Conservation (phyloP, 2,113 vertebrate species). For the Burhinus bistriatus region DNA sequence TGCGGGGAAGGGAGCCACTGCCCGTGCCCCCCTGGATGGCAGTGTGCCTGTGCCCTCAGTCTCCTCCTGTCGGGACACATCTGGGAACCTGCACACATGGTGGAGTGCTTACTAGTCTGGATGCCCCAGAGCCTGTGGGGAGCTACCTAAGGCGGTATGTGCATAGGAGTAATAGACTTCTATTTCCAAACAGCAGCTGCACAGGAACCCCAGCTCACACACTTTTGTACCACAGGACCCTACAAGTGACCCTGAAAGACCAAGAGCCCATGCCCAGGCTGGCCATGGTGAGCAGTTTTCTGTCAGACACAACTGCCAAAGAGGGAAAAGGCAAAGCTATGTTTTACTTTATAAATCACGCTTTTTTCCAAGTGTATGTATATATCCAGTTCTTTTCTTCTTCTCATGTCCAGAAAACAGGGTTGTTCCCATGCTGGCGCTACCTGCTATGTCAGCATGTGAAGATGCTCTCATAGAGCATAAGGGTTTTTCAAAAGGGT, state of each 20-base stretch:
- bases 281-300: background rate
- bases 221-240: background rate
- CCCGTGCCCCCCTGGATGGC: background rate
- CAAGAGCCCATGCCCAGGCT: background rate
- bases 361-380: background rate
- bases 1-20: background rate
- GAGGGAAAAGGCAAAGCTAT: background rate
- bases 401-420: background rate
- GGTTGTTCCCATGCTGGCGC: background rate
- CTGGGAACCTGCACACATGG: background rate
- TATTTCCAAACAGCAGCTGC: background rate
- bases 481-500: background rate
- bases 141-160: background rate
- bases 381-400: background rate
- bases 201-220: background rate
- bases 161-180: background rate
- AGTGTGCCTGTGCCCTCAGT: accelerated
- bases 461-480: background rate
- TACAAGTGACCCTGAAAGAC: background rate
- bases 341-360: background rate
- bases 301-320: background rate
- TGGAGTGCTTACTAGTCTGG: background rate
- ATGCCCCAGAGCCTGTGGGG: background rate
- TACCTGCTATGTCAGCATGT: background rate
- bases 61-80: background rate